phyloP scores from a whole-genome alignment of 1,140 invertebrate genomes.

The Propsilocerus akamusi region DNA sequence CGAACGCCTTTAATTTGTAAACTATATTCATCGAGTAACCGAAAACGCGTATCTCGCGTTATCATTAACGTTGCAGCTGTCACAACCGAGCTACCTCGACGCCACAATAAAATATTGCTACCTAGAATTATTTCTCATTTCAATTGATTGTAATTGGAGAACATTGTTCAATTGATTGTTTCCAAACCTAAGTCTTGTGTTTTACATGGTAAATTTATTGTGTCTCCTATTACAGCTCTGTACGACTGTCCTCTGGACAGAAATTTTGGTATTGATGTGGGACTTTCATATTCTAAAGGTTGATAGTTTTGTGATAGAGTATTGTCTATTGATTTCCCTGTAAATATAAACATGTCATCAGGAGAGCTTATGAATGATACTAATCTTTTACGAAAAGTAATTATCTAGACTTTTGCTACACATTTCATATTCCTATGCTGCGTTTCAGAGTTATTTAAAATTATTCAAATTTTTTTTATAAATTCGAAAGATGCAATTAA shows the following conservation, averaged over 20 bases:
- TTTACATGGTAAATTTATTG: constrained; percentile 43
- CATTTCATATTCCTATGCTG: not conserved
- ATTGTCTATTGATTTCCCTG: not conserved
- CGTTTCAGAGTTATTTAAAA: not conserved
- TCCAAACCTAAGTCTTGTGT: constrained; percentile 46
- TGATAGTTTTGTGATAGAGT: not conserved
- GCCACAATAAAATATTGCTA: constrained; percentile 37
- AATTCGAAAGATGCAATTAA: not conserved
- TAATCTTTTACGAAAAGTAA: too few relatives aligned
- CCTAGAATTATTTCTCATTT: constrained; percentile 21
- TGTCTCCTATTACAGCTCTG: constrained; percentile 44
- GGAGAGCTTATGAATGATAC: too few relatives aligned
- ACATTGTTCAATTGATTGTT: not conserved
- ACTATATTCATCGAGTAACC: constrained; percentile 35
- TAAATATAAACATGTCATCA: not conserved
- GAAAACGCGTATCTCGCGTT: constrained; percentile 33
- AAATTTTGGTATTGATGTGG: constrained; percentile 28
- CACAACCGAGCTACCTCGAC: constrained; percentile 34
- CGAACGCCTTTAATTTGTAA: constrained; percentile 35
- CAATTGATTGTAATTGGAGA: not conserved
- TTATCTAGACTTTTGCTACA: not conserved
- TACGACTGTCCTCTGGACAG: constrained; percentile 41
- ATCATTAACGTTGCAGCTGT: constrained; percentile 41
- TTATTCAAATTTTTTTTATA: not conserved
- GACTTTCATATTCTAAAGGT: not conserved